Evolutionary conservation across 2,888 invertebrate species (phyloP).

Genomic region (Himalopsyche kuldschensis): DNA sequence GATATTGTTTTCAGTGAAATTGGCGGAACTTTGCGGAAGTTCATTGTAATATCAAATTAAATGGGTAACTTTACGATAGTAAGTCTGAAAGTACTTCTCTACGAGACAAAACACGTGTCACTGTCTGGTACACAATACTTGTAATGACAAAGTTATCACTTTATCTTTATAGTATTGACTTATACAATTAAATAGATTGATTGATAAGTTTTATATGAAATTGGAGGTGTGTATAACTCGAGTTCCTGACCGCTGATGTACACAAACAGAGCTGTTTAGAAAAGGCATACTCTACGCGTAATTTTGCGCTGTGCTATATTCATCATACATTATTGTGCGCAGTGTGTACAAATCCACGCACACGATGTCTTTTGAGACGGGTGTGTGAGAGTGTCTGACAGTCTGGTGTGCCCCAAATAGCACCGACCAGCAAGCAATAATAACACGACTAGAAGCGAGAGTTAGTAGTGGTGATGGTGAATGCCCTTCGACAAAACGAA

Average conservation of each 20-base stretch:
- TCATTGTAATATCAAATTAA: too few relatives aligned
- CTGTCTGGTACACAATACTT: too few relatives aligned
- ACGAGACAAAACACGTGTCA: too few relatives aligned
- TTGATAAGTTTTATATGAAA: too few relatives aligned
- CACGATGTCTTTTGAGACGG: neutral
- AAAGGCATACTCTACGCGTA: neutral
- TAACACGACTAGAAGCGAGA: neutral
- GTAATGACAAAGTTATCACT: too few relatives aligned
- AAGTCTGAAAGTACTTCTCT: too few relatives aligned
- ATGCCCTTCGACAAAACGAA: slow-evolving; percentile 36
- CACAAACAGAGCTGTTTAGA: neutral
- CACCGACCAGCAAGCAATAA: neutral
- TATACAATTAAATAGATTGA: neutral
- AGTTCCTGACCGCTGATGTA: neutral
- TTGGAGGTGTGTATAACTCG: too few relatives aligned
- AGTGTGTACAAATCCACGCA: neutral
- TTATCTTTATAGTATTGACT: too few relatives aligned
- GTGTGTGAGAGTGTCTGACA: neutral
- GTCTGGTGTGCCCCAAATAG: neutral
- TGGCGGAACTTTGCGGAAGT: too few relatives aligned
- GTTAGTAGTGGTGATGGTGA: neutral
- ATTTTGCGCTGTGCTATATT: neutral
- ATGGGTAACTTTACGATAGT: too few relatives aligned
- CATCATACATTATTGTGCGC: neutral
- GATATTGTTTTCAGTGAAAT: too few relatives aligned